Evolutionary conservation across 2,888 invertebrate genomes (phyloP).

Genomic region (Linyphia triangularis): DNA sequence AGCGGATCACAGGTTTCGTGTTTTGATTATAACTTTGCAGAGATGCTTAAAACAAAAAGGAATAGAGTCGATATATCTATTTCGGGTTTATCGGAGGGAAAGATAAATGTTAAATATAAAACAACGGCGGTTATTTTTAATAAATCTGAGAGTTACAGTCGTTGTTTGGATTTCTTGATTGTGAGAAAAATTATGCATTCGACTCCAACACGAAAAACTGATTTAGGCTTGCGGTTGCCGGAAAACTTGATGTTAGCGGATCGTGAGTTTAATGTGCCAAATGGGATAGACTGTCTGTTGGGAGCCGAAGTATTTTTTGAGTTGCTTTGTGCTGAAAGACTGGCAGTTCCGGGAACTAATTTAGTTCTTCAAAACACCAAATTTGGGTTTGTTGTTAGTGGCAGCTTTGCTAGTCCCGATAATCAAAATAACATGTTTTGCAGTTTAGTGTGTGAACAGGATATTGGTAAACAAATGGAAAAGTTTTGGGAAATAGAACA

Average conservation of each 20-base stretch:
- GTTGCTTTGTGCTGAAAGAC: background rate
- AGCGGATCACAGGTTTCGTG: background rate
- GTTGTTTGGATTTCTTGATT: background rate
- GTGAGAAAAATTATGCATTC: background rate
- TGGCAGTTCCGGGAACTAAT: background rate
- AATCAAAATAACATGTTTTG: background rate
- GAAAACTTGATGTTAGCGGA: background rate
- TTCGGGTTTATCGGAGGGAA: background rate
- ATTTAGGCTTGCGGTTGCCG: background rate
- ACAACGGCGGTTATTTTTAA: background rate
- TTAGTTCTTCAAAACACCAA: slow-evolving; percentile 17
- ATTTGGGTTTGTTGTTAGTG: slow-evolving; percentile 12
- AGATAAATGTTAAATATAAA: background rate
- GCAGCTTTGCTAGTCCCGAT: background rate
- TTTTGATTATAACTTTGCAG: background rate
- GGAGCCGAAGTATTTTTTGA: background rate
- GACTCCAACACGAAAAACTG: background rate
- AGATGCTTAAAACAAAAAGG: background rate
- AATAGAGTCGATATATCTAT: background rate
- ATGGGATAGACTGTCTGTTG: background rate
- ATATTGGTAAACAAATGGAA: background rate
- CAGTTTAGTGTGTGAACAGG: background rate
- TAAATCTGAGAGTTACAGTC: background rate
- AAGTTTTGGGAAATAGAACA: background rate
- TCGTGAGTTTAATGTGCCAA: background rate